These are phyloP conservation scores for Drymodes brunneopygia DNA, from an alignment of 2,113 vertebrate genomes.

Conservation along the genomic window DNA sequence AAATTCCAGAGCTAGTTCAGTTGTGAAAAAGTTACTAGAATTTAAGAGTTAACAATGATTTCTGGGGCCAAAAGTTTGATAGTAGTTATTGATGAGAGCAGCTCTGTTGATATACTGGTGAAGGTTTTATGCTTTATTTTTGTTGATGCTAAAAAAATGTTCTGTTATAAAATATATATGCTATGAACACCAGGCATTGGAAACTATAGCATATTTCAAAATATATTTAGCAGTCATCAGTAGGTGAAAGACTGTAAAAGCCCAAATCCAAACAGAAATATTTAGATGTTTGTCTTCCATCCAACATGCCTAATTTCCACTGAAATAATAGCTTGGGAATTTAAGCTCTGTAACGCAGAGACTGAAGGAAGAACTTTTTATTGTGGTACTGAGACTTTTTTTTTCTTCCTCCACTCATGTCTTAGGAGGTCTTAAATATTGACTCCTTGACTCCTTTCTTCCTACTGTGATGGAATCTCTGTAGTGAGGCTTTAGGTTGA, in stretches of 20 bases:
- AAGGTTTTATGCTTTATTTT: not conserved
- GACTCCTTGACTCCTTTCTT: not conserved
- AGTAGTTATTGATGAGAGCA: not conserved
- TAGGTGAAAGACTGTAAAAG: not conserved
- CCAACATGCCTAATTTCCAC: not conserved
- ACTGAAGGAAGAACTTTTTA: not conserved
- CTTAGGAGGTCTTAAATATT: not conserved
- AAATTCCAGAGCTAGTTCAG: not conserved
- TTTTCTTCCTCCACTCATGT: not conserved
- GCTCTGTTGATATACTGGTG: not conserved
- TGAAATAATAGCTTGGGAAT: not conserved
- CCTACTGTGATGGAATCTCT: not conserved
- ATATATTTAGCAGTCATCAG: not conserved
- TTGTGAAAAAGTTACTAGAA: not conserved
- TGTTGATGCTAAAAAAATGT: not conserved
- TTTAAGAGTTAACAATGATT: not conserved
- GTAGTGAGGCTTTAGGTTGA: not conserved
- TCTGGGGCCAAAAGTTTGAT: not conserved
- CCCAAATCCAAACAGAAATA: not conserved
- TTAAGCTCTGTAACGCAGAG: not conserved
- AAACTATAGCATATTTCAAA: not conserved
- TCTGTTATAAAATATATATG: not conserved
- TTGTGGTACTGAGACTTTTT: not conserved
- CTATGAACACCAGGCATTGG: not conserved
- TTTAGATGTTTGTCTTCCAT: not conserved